Percentiles rank a stretch among this genome's conserved stretches.
Conservation (phyloP, 2,888 invertebrate genomes). For the Ophraella communa region DNA sequence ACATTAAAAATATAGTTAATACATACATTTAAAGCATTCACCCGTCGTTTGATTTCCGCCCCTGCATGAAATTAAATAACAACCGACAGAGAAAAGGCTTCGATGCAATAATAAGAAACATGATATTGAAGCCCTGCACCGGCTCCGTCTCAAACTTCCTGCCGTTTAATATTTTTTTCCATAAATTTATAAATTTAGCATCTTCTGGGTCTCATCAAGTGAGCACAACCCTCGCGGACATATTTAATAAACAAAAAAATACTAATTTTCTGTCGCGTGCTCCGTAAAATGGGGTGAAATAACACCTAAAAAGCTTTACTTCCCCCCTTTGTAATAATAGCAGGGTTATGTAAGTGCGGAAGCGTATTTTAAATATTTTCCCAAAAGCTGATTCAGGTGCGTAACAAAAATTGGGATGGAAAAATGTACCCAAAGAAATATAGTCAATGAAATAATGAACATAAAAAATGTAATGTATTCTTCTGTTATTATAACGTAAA, state of each 20-base stretch:
- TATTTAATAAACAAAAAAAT: slow-evolving; percentile 50
- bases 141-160: slow-evolving; percentile 37
- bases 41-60: slow-evolving; percentile 44
- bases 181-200: slow-evolving; percentile 25
- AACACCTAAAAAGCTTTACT: slow-evolving; percentile 32
- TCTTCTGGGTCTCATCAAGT: slow-evolving; percentile 36
- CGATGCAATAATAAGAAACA: slow-evolving; percentile 47
- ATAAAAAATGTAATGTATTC: no score
- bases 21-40: slow-evolving; percentile 14
- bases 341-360: slow-evolving; percentile 52
- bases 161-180: slow-evolving; percentile 26
- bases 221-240: slow-evolving; percentile 42
- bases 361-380: slow-evolving; percentile 55
- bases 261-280: slow-evolving; percentile 44
- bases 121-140: slow-evolving; percentile 48
- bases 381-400: slow-evolving; percentile 45
- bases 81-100: slow-evolving; percentile 47
- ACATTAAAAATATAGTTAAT: background rate
- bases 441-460: no score
- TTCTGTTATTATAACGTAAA: no score
- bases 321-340: slow-evolving; percentile 43
- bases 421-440: no score
- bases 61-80: slow-evolving; percentile 50
- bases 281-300: slow-evolving; percentile 34
- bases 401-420: slow-evolving; percentile 15